phyloP scores from a whole-genome alignment of 2,888 invertebrate species.

The Bellardia pandia region DNA sequence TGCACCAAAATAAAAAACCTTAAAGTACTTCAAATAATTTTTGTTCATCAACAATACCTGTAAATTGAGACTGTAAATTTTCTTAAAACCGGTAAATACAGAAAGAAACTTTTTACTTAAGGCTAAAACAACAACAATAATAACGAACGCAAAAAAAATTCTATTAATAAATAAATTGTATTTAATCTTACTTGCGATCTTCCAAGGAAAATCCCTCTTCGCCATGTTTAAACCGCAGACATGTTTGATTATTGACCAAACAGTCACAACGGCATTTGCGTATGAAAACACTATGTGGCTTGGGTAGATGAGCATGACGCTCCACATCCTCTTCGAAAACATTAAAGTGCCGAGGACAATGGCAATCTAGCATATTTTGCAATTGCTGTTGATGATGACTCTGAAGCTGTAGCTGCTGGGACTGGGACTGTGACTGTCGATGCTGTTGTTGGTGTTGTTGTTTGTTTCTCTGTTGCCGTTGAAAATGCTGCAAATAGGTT shows the following conservation, averaged over 20 bases:
- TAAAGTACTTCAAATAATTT: background rate
- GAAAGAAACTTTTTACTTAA: background rate
- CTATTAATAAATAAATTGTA: constrained; percentile 27
- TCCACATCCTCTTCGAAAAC: constrained; percentile 80
- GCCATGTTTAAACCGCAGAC: constrained; percentile 87
- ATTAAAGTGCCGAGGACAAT: constrained; percentile 83
- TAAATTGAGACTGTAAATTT: background rate
- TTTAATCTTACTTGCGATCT: constrained; percentile 86
- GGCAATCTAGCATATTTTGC: constrained; percentile 66
- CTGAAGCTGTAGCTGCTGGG: constrained; percentile 5
- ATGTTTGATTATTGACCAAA: constrained; percentile 85
- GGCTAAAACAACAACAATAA: background rate
- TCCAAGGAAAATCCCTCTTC: constrained; percentile 87
- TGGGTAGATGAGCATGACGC: constrained; percentile 64
- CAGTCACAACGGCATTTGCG: constrained; percentile 87
- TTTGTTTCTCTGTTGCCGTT: constrained; percentile 46
- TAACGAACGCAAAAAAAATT: background rate
- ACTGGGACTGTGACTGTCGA: background rate
- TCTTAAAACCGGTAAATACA: background rate
- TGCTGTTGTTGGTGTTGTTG: constrained; percentile 49
- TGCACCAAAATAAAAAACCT: no score
- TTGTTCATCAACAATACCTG: background rate
- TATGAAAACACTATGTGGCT: constrained; percentile 65
- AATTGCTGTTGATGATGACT: constrained; percentile 47
- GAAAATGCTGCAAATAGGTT: constrained; percentile 59